phyloP scores from a whole-genome alignment of 2,113 vertebrate species.

The Spea multiplicata region DNA sequence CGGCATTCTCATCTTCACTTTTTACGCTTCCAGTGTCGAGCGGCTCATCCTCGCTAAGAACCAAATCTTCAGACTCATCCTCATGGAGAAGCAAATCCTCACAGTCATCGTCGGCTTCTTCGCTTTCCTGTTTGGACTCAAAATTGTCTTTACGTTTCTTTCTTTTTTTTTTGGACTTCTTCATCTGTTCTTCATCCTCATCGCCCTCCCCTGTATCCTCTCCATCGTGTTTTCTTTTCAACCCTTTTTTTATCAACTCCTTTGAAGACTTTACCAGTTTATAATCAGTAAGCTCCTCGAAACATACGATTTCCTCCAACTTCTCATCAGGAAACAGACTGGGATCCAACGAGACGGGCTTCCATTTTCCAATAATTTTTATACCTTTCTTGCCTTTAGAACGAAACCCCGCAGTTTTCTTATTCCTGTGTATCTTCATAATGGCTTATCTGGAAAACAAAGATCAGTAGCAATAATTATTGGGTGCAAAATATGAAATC shows the following conservation, averaged over 20 bases:
- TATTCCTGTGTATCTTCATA: constrained; percentile 74
- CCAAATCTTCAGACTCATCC: not conserved
- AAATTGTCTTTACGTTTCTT: constrained; percentile 11
- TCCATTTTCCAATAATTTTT: constrained; percentile 80
- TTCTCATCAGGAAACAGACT: constrained; percentile 80
- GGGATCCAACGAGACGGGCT: constrained; percentile 78
- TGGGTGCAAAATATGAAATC: too few relatives aligned
- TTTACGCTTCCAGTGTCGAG: constrained; percentile 8
- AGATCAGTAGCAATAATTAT: not conserved
- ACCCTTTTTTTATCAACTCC: constrained; percentile 52
- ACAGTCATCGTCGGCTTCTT: constrained; percentile 6
- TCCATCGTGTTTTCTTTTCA: constrained; percentile 66
- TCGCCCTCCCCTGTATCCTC: constrained; percentile 42
- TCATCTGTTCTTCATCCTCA: constrained; percentile 34
- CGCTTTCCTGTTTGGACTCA: not conserved
- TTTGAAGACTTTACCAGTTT: constrained; percentile 68
- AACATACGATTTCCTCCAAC: constrained; percentile 80
- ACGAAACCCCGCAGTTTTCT: constrained; percentile 47
- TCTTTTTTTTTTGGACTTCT: constrained; percentile 52
- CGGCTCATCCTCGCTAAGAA: not conserved
- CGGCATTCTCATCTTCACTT: not conserved
- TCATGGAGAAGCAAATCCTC: not conserved
- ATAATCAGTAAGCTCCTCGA: constrained; percentile 90
- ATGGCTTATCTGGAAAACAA: not conserved
- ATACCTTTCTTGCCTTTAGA: constrained; percentile 68